phyloP scores from a whole-genome alignment of 2,113 vertebrate genomes.

The Propithecus coquereli region DNA sequence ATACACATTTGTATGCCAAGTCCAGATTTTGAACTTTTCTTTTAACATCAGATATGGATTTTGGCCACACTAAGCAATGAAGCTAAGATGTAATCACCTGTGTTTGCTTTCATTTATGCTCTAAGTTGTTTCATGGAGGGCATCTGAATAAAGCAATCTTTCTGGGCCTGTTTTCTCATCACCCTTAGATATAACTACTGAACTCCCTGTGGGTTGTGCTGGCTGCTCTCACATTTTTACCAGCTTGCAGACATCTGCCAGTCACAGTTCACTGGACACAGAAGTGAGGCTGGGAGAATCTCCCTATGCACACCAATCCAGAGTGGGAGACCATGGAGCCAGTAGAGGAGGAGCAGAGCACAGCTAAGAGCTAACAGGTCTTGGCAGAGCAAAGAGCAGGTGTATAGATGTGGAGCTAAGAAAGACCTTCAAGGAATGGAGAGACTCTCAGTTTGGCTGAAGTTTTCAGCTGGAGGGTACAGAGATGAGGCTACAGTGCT shows the following conservation, averaged over 20 bases:
- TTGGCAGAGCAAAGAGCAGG: background rate
- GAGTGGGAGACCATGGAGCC: background rate
- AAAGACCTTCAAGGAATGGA: background rate
- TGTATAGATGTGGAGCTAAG: background rate
- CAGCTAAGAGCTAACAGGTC: background rate
- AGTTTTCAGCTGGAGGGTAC: background rate
- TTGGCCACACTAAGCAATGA: conserved; percentile 35
- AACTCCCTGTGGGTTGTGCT: background rate
- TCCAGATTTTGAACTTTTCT: conserved; percentile 53
- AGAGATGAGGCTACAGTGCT: background rate
- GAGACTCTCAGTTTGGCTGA: background rate
- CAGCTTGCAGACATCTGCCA: background rate
- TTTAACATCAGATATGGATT: conserved; percentile 47
- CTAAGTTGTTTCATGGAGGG: conserved; percentile 21
- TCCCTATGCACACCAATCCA: background rate
- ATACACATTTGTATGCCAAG: conserved; percentile 32
- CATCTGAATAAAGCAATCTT: conserved; percentile 22
- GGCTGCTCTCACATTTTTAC: background rate
- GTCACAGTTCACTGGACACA: conserved; percentile 6
- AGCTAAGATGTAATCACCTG: conserved; percentile 25
- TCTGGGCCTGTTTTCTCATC: conserved; percentile 5
- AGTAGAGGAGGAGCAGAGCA: background rate
- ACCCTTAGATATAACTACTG: background rate
- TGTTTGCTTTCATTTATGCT: conserved; percentile 6
- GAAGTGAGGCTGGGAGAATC: background rate